These are phyloP conservation scores for Ochropacha duplaris DNA, from an alignment of 2,888 invertebrate genomes.

Conservation along the genomic window DNA sequence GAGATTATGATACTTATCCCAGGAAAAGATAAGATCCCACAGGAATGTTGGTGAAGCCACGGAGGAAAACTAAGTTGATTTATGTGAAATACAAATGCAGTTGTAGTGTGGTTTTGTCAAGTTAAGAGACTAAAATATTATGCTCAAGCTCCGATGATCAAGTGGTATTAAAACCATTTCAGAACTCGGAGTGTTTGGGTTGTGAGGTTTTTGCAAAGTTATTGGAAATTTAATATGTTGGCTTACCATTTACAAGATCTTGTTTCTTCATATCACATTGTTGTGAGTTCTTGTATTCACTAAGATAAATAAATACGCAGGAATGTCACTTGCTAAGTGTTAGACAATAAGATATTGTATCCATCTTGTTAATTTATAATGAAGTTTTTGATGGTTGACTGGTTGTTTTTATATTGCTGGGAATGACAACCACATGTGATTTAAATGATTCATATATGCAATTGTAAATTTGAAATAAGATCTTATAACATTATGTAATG, in stretches of 20 bases:
- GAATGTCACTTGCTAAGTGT: conserved; percentile 11
- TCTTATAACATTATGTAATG: not conserved
- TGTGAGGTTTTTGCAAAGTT: too few relatives aligned
- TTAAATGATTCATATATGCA: not conserved
- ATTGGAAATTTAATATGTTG: too few relatives aligned
- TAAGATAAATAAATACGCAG: not conserved
- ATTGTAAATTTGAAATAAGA: not conserved
- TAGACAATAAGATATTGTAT: conserved; percentile 32
- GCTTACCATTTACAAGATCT: not conserved
- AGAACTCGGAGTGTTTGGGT: too few relatives aligned
- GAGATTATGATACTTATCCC: too few relatives aligned
- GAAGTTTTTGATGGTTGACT: conserved; percentile 9
- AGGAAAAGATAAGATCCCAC: too few relatives aligned
- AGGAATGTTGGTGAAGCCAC: too few relatives aligned
- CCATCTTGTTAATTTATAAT: conserved; percentile 12
- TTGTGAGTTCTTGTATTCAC: not conserved
- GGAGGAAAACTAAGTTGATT: too few relatives aligned
- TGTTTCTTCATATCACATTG: not conserved
- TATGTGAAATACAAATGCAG: not conserved
- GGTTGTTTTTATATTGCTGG: conserved; percentile 12
- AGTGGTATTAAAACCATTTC: too few relatives aligned
- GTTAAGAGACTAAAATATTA: too few relatives aligned
- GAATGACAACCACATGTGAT: not conserved
- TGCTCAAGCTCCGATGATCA: too few relatives aligned
- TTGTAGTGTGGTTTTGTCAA: too few relatives aligned